These are phyloP conservation scores for Chrysoperla carnea DNA, from an alignment of 1,140 invertebrate species.

Conservation along the genomic window DNA sequence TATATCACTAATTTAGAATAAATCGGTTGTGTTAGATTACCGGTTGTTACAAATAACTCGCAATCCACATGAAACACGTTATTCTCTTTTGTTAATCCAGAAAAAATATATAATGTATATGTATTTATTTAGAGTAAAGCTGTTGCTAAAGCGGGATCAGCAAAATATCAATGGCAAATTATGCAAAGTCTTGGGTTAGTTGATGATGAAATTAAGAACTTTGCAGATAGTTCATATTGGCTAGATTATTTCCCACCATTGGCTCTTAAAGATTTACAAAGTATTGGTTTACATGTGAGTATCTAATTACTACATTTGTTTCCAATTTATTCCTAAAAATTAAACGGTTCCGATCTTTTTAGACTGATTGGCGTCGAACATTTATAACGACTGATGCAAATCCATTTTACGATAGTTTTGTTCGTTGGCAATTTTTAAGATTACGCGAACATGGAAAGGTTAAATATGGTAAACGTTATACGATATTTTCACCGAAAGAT, in stretches of 20 bases:
- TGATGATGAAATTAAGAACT: conserved; percentile 83
- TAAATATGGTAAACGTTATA: conserved; percentile 93
- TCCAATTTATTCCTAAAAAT: conserved; percentile 7
- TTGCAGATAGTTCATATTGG: conserved; percentile 87
- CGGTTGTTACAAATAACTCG: no score
- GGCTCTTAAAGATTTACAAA: conserved; percentile 69
- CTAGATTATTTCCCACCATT: conserved; percentile 89
- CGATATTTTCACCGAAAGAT: conserved; percentile 93
- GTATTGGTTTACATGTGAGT: conserved; percentile 77
- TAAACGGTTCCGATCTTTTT: conserved; percentile 13
- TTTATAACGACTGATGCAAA: conserved; percentile 98
- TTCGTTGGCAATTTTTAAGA: conserved; percentile 89
- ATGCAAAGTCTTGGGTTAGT: conserved; percentile 84
- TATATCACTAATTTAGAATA: no score
- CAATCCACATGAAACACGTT: no score
- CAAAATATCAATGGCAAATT: conserved; percentile 98
- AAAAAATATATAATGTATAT: not conserved
- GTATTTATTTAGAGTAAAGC: conserved; percentile 71
- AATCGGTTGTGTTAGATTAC: no score
- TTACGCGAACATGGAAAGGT: conserved; percentile 81
- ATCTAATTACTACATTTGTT: conserved; percentile 1
- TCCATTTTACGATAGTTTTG: conserved; percentile 96
- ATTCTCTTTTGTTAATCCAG: not conserved
- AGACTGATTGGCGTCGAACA: conserved; percentile 91
- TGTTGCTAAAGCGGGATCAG: conserved; percentile 72